Base-by-base conservation (phyloP, 2,888 invertebrate genomes). In the Cordylochernes scorpioides region DNA sequence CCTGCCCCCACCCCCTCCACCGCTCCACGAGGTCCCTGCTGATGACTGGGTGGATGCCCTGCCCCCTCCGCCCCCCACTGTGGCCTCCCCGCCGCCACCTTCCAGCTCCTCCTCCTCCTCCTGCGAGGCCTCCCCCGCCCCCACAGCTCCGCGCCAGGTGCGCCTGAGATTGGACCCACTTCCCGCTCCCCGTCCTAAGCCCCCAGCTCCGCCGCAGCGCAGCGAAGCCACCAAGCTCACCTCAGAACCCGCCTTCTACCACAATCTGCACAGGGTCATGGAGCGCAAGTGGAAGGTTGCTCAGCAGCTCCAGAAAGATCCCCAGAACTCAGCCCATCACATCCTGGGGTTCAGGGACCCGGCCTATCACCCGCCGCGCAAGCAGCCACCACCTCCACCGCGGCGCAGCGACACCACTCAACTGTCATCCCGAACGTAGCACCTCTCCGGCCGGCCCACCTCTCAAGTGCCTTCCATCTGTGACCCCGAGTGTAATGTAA, bases 221-320 rank as follows among this genome's bases (percentile, higher is more conserved):
- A 67, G 71, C 32, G 74, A 75, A 44, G 63, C 63, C 39, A 71
- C 71, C 1, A 61, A 65, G 26, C 55, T 73, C 3, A 65, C 74
- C 2, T 24, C 27, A n/a, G 22, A 32, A 10, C 54, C 53, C 6
- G 42, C 67, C 15, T 82, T 84, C 47, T 58, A 84, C 25, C 71
- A 73, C 48, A 82, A 84, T 51, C 58, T 84, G 27, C 82, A 84
- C 48, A 61, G 80, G 29, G 82, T 84, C 1, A 82, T 84, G 75
- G 64, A 75, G 40, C 80, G 80, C 48, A 84, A 84, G 47, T 54
- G 54, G 54, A 75, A 78, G 46, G 78, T 82, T 1, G 80, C 82
- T 3, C 80, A 84, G 47, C 82, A 82, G 49, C 78, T 82, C 48
- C 75, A 78, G 52, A 55, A 71, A 15, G 80, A 82, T 50, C 68